Conservation (phyloP, 2,797 vertebrate species). For the Phoeniculus purpureus region DNA sequence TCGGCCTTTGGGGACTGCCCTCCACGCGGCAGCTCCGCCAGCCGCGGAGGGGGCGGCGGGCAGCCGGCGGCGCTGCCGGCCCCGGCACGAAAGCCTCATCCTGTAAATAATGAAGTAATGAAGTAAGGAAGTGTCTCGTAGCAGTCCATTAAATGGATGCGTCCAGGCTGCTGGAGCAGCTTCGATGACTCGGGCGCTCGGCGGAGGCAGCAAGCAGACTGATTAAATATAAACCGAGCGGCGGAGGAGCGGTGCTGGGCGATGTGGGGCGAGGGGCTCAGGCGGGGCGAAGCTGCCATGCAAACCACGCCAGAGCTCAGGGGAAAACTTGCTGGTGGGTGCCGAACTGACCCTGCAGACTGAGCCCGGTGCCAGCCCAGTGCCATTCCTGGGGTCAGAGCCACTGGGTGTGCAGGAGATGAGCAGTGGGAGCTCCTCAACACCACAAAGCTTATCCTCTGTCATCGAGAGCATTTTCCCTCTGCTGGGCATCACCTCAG, state of each 20-base stretch:
- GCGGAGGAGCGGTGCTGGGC: fast-evolving
- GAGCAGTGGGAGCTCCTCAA: background rate
- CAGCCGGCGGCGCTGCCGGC: background rate
- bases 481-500: background rate
- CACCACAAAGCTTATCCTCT: background rate
- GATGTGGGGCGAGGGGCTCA: background rate
- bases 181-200: background rate
- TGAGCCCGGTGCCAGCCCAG: background rate
- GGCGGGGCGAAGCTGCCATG: background rate
- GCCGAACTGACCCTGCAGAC: too few species aligned
- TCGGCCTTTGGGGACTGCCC: background rate
- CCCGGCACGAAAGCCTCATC: background rate
- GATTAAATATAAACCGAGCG: background rate
- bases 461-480: background rate
- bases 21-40: background rate
- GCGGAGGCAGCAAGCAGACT: background rate
- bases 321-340: background rate
- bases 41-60: background rate
- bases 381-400: background rate
- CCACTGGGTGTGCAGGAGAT: background rate
- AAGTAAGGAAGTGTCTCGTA: background rate
- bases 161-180: background rate
- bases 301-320: background rate
- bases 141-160: background rate
- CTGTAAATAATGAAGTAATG: slow-evolving; percentile 9